Conservation (phyloP, 1,140 invertebrate species). For the Globodera rostochiensis region DNA sequence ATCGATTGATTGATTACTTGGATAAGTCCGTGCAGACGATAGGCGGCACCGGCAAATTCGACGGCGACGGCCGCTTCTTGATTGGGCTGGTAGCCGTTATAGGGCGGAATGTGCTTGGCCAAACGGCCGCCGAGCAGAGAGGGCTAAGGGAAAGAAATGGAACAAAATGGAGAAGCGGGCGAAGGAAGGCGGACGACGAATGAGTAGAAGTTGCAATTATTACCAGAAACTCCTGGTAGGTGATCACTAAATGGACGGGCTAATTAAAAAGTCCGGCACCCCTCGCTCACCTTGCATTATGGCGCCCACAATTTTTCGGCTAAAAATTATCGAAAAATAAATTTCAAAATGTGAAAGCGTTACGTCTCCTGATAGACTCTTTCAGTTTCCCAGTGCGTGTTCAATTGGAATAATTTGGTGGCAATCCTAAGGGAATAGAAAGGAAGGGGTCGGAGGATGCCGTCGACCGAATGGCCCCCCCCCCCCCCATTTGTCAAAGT, state of each 20-base stretch:
- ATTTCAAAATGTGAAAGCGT: background rate
- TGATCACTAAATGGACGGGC: constrained; percentile 18
- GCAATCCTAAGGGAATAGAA: constrained; percentile 42
- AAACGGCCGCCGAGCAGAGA: constrained; percentile 37
- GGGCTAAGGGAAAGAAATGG: constrained; percentile 16
- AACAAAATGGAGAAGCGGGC: background rate
- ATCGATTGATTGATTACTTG: constrained; percentile 27
- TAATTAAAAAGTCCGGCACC: background rate
- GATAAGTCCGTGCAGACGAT: constrained; percentile 48
- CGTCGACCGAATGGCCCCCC: background rate
- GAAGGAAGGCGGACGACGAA: background rate
- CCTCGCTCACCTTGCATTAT: constrained; percentile 35
- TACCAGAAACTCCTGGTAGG: constrained; percentile 51
- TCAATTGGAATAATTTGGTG: constrained; percentile 29
- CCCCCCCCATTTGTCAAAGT: background rate
- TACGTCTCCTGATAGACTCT: constrained; percentile 48
- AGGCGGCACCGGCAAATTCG: constrained; percentile 48
- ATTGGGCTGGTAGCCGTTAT: constrained; percentile 41
- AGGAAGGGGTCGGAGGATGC: background rate
- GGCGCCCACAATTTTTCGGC: constrained; percentile 51
- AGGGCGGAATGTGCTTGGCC: constrained; percentile 34
- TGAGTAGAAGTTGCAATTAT: background rate
- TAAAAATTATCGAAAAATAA: background rate
- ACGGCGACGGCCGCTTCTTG: constrained; percentile 42
- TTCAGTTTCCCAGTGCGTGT: constrained; percentile 46